Evolutionary conservation across 2,888 invertebrate species (phyloP), one percentile per base, ranked within the genome.

Genomic region (Clanis bilineata): DNA sequence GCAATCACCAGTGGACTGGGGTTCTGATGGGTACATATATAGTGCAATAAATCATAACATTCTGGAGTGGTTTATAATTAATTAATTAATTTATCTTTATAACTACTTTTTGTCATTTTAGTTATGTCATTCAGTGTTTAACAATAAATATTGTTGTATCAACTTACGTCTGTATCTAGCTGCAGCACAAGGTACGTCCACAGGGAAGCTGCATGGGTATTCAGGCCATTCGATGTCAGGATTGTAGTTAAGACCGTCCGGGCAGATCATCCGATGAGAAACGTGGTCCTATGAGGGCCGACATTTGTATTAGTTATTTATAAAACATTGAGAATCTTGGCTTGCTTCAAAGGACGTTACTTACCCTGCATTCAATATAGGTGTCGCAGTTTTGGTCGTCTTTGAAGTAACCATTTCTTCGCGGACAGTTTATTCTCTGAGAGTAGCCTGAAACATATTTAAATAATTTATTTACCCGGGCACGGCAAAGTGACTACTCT

Each of bases 121-220:
- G n/a, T n/a, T n/a, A n/a, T n/a, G n/a, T n/a, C n/a, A n/a, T n/a
- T n/a, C n/a, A n/a, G n/a, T n/a, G n/a, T n/a, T n/a, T n/a, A n/a
- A n/a, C n/a, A n/a, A n/a, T n/a, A n/a, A n/a, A n/a, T n/a, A n/a
- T n/a, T n/a, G n/a, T n/a, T n/a, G n/a, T n/a, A n/a, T n/a, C n/a
- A n/a, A 9, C 93, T 92, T 90, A 95, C 95, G 95, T 23, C 93
- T 85, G 57, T 87, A 83, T 5, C 94, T 87, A 64, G 95, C 92
- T 62, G 94, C 94, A 2, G 85, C 83, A 79, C 97, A 97, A 64
- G 95, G 93, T 2, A 96, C 95, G 64, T 97, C 96, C 64, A 94
- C 94, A 22, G 97, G 96, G 83, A 97, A 97, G 62, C 95, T 95
- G 71, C 97, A 97, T 3, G 96, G 96, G 76, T 95, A 96, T 15